phyloP scores from a whole-genome alignment of 2,113 vertebrate species.

The Passerina amoena region DNA sequence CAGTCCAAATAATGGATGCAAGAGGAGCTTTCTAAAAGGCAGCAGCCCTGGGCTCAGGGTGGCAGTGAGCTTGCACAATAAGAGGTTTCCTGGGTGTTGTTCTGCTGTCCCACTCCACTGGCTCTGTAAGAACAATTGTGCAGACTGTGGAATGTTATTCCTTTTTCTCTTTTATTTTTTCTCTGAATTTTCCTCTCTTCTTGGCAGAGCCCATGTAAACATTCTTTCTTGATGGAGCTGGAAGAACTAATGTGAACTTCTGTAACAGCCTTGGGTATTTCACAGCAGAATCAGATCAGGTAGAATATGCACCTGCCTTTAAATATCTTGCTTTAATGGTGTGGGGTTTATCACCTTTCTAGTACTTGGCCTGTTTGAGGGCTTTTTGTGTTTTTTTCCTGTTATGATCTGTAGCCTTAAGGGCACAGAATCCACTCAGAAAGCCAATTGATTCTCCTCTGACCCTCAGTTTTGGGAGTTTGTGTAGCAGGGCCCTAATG shows the following conservation, averaged over 20 bases:
- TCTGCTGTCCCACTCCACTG: not conserved
- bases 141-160: not conserved
- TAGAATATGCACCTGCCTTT: not conserved
- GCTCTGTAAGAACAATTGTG: not conserved
- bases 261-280: not conserved
- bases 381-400: not conserved
- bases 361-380: not conserved
- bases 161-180: not conserved
- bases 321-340: not conserved
- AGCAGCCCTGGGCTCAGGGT: not conserved
- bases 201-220: not conserved
- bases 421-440: slow-evolving; percentile 11
- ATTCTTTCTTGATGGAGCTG: not conserved
- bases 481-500: not conserved
- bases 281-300: not conserved
- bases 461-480: not conserved
- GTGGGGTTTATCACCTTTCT: not conserved
- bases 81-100: not conserved
- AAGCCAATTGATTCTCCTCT: slow-evolving; percentile 1
- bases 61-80: not conserved
- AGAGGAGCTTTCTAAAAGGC: not conserved
- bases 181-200: not conserved
- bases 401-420: not conserved
- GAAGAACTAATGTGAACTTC: not conserved
- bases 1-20: not conserved